Evolutionary conservation across 1,140 invertebrate genomes (phyloP), one percentile per base, ranked within the genome.

Genomic region (Ephestia elutella): DNA sequence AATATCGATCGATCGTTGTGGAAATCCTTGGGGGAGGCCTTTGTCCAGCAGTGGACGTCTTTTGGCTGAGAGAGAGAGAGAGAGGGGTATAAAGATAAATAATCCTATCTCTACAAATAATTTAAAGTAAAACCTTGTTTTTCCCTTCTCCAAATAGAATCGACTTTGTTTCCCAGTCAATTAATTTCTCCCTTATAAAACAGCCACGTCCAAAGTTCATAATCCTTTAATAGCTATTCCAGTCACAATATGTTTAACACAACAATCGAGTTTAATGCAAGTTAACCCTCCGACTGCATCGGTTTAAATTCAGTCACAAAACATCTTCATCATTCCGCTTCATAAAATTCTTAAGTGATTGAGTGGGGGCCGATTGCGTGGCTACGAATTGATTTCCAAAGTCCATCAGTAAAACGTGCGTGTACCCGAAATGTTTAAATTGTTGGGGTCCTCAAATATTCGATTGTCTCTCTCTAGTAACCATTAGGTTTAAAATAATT

Each of bases 281-380:
- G 54, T 65, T 50, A 20, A 63, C 59, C 76, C 80, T 70, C 78
- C 68, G 58, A 61, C 56, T 62, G 68, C 53, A 74, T 71, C 74
- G 70, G 66, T 82, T 80, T 77, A 79, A 80, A 81, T 67, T 74
- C 67, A 65, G 71, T 63, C 66, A 78, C 79, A 82, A 82, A 84
- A 85, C 85, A 85, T 88, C 86, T 88, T 86, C 84, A 88, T 88
- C 81, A 86, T 82, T 80, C 75, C 83, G 83, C 64, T 78, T 86
- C 85, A 88, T 88, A 86, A 83, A 88, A 81, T 79, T 76, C 74
- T 84, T 86, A 86, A 88, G 83, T 88, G 83, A 88, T 88, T 86
- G 75, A 80, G 65, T 78, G 64, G 76, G 78, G 76, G 71, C 73
- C 69, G 73, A 72, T 81, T 75, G 82, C 80, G 76, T 87, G 79